Evolutionary conservation across 2,797 vertebrate genomes (phyloP).

Genomic region (Sebastes trivittatus): DNA sequence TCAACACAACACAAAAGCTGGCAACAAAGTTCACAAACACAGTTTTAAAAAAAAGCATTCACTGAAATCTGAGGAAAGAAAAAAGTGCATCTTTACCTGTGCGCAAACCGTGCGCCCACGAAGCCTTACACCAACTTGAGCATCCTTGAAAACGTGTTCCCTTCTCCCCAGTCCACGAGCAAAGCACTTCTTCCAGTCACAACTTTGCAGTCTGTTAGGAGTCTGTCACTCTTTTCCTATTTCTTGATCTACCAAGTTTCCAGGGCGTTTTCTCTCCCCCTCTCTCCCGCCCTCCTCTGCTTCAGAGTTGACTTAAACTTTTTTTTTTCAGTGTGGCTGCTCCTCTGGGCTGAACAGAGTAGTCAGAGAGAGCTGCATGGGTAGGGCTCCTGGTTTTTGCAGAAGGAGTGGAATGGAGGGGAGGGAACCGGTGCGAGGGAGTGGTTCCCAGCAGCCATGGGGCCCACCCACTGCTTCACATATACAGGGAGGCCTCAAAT

Average conservation of each 20-base stretch:
- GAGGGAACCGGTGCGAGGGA: slow-evolving; percentile 74
- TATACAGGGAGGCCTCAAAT: slow-evolving; percentile 23
- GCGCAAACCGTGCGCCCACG: slow-evolving; percentile 72
- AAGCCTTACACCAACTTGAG: slow-evolving; percentile 78
- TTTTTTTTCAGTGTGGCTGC: slow-evolving; percentile 74
- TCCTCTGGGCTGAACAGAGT: slow-evolving; percentile 83
- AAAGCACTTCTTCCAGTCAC: slow-evolving; percentile 70
- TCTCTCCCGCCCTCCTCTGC: slow-evolving; percentile 56
- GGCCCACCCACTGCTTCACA: slow-evolving; percentile 78
- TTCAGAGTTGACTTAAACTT: slow-evolving; percentile 67
- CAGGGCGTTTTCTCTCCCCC: slow-evolving; percentile 73
- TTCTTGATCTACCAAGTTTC: slow-evolving; percentile 72
- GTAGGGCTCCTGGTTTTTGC: slow-evolving; percentile 79
- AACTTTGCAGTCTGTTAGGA: slow-evolving; percentile 63
- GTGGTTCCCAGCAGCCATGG: slow-evolving; percentile 70
- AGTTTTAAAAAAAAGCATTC: background rate
- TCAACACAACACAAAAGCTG: background rate
- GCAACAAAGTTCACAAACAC: slow-evolving; percentile 5
- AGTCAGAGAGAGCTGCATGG: slow-evolving; percentile 66
- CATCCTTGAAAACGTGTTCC: slow-evolving; percentile 80
- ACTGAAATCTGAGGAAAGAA: background rate
- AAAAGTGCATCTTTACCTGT: slow-evolving; percentile 72
- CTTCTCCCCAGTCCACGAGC: slow-evolving; percentile 70
- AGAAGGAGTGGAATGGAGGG: slow-evolving; percentile 75
- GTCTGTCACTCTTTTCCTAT: slow-evolving; percentile 69